A percentile compares a stretch with the other conserved stretches of the same genome.
Evolutionary conservation across 1,140 invertebrate species (phyloP).

Genomic region (Caenorhabditis brenneri): DNA sequence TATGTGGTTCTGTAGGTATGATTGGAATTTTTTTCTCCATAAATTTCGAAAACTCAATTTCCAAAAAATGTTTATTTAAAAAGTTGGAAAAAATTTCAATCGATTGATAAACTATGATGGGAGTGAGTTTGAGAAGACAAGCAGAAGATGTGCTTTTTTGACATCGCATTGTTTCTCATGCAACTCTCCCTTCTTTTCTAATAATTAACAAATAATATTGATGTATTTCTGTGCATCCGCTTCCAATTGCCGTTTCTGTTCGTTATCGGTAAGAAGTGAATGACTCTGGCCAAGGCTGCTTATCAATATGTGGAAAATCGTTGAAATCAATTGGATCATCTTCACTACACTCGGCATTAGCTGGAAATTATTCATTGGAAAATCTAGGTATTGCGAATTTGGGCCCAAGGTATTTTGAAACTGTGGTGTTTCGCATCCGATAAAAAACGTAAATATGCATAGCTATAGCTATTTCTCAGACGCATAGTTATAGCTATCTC

Average conservation of each 20-base stretch:
- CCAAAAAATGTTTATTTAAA: too few relatives aligned
- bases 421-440: too few relatives aligned
- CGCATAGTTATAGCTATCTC: too few relatives aligned
- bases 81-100: too few relatives aligned
- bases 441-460: too few relatives aligned
- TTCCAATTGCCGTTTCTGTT: neutral
- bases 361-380: too few relatives aligned
- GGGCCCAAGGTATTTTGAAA: too few relatives aligned
- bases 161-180: neutral
- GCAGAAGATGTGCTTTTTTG: neutral
- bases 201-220: neutral
- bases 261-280: neutral
- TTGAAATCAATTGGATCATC: neutral
- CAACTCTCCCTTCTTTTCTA: neutral
- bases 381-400: too few relatives aligned
- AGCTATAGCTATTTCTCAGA: too few relatives aligned
- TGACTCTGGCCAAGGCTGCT: neutral
- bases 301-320: neutral
- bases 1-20: too few relatives aligned
- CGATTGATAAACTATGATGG: neutral
- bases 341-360: neutral
- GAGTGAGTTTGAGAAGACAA: neutral
- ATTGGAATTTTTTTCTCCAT: too few relatives aligned
- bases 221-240: neutral
- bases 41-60: too few relatives aligned